Evolutionary conservation across 1,140 invertebrate genomes (phyloP).

Genomic region (Neodiprion fabricii): DNA sequence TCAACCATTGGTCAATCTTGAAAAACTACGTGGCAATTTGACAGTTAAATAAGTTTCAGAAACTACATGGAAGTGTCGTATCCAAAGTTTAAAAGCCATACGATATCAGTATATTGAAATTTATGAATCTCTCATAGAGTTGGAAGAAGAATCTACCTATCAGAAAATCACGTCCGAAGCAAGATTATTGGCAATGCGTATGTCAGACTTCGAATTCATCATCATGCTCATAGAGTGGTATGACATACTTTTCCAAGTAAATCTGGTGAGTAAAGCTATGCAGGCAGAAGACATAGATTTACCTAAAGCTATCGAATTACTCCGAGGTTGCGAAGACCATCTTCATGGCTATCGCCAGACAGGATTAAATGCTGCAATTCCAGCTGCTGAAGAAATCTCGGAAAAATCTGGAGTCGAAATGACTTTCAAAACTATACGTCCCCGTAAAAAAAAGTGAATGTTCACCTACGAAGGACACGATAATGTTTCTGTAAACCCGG

Average conservation of each 20-base stretch:
- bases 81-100: conserved; percentile 33
- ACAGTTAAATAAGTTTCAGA: conserved; percentile 42
- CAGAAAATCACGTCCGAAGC: neutral
- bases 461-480: neutral
- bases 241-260: neutral
- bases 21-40: conserved; percentile 34
- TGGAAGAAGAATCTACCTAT: neutral
- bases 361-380: no score
- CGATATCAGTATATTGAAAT: neutral
- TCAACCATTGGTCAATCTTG: conserved; percentile 40
- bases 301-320: no score
- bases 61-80: conserved; percentile 43
- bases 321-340: no score
- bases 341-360: no score
- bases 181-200: neutral
- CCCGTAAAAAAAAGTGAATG: conserved; percentile 15
- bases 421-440: neutral
- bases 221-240: neutral
- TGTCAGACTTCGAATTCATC: neutral
- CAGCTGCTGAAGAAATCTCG: no score
- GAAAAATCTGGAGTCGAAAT: no score
- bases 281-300: neutral
- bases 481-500: neutral
- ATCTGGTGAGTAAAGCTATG: neutral
- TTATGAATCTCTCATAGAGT: neutral